A percentile compares a stretch with the other conserved stretches of the same genome.
These are phyloP conservation scores for Idris sp. DNA, from an alignment of 1,140 invertebrate genomes.

Conservation along the genomic window DNA sequence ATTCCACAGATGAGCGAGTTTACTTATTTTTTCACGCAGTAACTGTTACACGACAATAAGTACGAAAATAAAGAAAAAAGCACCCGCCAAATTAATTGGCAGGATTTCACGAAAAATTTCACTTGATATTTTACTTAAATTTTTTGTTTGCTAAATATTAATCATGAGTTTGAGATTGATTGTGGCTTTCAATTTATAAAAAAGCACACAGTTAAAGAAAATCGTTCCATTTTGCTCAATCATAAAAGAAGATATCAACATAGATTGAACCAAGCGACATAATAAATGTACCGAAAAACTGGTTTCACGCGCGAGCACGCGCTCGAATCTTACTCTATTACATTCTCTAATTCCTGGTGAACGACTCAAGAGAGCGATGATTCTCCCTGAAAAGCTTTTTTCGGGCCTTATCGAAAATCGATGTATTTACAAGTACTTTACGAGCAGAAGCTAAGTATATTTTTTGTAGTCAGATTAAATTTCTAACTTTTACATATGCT, in stretches of 20 bases:
- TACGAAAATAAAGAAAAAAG: conserved; percentile 33
- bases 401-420: conserved; percentile 57
- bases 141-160: too few species aligned
- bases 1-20: conserved; percentile 56
- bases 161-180: conserved; percentile 11
- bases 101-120: too few species aligned
- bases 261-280: conserved; percentile 38
- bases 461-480: conserved; percentile 45
- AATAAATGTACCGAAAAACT: conserved; percentile 65
- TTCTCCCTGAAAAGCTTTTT: conserved; percentile 20
- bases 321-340: conserved; percentile 53
- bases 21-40: conserved; percentile 19
- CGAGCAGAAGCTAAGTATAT: conserved; percentile 11
- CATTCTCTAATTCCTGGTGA: conserved; percentile 55
- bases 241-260: conserved; percentile 29
- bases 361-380: conserved; percentile 25
- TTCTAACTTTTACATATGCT: conserved; percentile 25
- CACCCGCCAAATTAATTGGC: conserved; percentile 19
- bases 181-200: conserved; percentile 5
- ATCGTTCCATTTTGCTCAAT: conserved; percentile 31
- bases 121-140: too few species aligned
- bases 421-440: conserved; percentile 41
- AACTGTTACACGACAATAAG: conserved; percentile 31
- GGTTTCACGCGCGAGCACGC: conserved; percentile 65
- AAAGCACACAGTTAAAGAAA: conserved; percentile 13